Evolutionary conservation across 2,797 vertebrate genomes (phyloP), one percentile per base, ranked within the genome.

Genomic region (Chelonia mydas): DNA sequence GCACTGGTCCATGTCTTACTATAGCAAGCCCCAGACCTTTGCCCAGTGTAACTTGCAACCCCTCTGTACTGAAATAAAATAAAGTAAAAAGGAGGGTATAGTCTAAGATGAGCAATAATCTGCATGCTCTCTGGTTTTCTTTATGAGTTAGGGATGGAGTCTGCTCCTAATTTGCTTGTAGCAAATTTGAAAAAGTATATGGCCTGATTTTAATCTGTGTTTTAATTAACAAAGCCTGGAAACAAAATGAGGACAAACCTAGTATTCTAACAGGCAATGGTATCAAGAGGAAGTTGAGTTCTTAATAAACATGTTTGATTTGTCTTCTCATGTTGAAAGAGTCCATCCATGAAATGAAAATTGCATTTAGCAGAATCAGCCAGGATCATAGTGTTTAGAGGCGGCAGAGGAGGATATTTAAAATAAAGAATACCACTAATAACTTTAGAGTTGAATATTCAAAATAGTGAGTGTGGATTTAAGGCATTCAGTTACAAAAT

Each of bases 101-200:
- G 57, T 41, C 12, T 25, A 27, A 84, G 4, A 2, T 15, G 47
- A 31, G 37, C 41, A 27, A 53, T 61, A 54, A 54, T 17, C 28
- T 6, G 13, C 13, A 81, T 33, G 81, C 78, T 82, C 33, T 84
- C 1, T 45, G 28, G 74, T 45, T 15, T 51, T 78, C 68, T 83
- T 57, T 4, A 45, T 33, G 47, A 50, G 27, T 2, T 11, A 31
- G 81, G 23, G 7, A n/a, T 74, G 0, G 1, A 50, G 17, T 87
- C 78, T 90, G 45, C 72, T 81, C 0, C 0, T 2, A 1, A 45
- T 82, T 1, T 2, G 6, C 53, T 37, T 0, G 0, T 31, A 57
- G 33, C 33, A 81, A 79, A 79, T 45, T 33, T 47, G 84, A 86
- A 49, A 41, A 65, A n/a, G 84, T 55, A 68, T 72, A 25, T 72